phyloP scores from a whole-genome alignment of 2,888 invertebrate genomes.

The Brassicogethes aeneus region DNA sequence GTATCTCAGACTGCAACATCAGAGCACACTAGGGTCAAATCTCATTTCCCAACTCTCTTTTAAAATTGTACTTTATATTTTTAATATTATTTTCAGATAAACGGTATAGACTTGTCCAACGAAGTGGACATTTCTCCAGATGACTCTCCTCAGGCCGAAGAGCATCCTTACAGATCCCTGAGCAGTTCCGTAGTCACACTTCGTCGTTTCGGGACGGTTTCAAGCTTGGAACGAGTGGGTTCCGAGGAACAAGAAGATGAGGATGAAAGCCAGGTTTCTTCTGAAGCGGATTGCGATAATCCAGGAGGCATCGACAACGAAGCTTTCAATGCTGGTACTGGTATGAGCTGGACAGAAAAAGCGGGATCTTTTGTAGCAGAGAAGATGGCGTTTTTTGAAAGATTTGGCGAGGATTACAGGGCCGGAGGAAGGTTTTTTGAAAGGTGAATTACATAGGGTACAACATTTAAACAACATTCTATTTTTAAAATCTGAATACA shows the following conservation, averaged over 20 bases:
- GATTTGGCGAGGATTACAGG: slow-evolving; percentile 46
- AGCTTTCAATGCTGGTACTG: slow-evolving; percentile 34
- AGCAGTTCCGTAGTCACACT: slow-evolving; percentile 47
- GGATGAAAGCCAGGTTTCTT: slow-evolving; percentile 36
- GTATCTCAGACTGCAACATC: too few relatives aligned
- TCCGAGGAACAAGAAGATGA: slow-evolving; percentile 48
- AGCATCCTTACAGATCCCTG: slow-evolving; percentile 64
- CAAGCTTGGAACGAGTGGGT: slow-evolving; percentile 60
- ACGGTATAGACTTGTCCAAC: slow-evolving; percentile 28
- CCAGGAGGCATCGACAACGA: slow-evolving; percentile 36
- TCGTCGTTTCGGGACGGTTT: slow-evolving; percentile 59
- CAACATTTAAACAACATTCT: too few relatives aligned
- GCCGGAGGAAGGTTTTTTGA: slow-evolving; percentile 38
- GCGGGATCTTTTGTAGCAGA: slow-evolving; percentile 76
- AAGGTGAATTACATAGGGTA: slow-evolving; percentile 34
- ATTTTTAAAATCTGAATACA: too few relatives aligned
- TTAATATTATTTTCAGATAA: slow-evolving; percentile 11
- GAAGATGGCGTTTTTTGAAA: slow-evolving; percentile 66
- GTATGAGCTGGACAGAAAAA: slow-evolving; percentile 65
- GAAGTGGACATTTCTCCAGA: slow-evolving; percentile 57
- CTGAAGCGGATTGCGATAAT: slow-evolving; percentile 22
- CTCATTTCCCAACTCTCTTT: too few relatives aligned
- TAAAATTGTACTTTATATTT: too few relatives aligned
- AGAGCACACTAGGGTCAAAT: too few relatives aligned
- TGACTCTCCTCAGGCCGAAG: slow-evolving; percentile 63